Evolutionary conservation across 2,888 invertebrate genomes (phyloP).

Genomic region (Crossocerus cetratus): DNA sequence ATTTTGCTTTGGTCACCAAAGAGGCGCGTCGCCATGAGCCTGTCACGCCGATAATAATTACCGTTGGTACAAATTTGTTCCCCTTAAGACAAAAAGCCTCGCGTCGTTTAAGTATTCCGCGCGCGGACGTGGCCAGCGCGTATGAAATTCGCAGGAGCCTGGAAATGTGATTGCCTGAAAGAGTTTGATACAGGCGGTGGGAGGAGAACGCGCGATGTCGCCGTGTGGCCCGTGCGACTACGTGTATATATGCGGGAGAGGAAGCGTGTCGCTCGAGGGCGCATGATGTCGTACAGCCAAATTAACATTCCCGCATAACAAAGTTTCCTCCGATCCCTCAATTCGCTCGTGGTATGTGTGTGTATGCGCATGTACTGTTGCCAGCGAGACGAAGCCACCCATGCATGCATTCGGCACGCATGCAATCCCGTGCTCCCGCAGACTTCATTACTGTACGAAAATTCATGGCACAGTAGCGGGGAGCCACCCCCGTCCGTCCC

Average conservation of each 20-base stretch:
- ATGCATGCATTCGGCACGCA: neutral
- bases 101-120: neutral
- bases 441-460: constrained; percentile 53
- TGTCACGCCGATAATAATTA: constrained; percentile 1
- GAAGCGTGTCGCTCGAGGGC: neutral
- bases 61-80: constrained; percentile 2
- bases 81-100: neutral
- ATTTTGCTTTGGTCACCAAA: no score
- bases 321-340: neutral
- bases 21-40: no score
- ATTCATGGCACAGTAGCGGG: constrained; percentile 56
- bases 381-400: neutral
- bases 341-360: neutral
- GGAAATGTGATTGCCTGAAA: neutral
- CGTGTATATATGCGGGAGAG: no score
- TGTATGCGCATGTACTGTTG: neutral
- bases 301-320: constrained; percentile 17
- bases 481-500: neutral
- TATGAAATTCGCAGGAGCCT: neutral
- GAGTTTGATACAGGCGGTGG: neutral
- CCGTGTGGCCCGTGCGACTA: neutral
- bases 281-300: neutral
- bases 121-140: neutral
- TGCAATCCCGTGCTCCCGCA: neutral
- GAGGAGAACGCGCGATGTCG: neutral